Evolutionary conservation across 2,888 invertebrate genomes (phyloP).

Genomic region (Xestoiulus laeticollis): DNA sequence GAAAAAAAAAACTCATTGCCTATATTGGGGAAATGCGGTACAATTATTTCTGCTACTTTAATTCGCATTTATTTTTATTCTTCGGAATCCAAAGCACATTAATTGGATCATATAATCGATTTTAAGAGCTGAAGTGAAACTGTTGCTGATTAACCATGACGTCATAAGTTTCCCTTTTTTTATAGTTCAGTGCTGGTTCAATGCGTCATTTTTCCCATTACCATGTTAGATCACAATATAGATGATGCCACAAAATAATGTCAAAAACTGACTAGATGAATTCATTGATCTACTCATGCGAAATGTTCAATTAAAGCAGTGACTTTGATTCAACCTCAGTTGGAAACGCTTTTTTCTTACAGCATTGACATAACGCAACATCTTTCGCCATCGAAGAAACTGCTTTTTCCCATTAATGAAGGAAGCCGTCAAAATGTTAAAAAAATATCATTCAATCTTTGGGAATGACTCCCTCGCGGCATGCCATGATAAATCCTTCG

Average conservation of each 20-base stretch:
- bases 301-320: constrained; percentile 14
- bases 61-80: neutral
- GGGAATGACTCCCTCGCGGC: neutral
- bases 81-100: neutral
- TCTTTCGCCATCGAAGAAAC: neutral
- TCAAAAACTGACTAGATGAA: neutral
- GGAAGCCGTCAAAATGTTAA: neutral
- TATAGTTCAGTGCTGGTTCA: neutral
- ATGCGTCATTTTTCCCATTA: constrained; percentile 6
- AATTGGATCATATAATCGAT: neutral
- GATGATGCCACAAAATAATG: constrained; percentile 34
- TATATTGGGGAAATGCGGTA: neutral
- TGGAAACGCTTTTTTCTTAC: neutral
- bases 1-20: neutral
- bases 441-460: constrained; percentile 4
- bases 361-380: neutral
- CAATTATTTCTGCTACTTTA: neutral
- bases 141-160: neutral
- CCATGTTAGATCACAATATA: neutral
- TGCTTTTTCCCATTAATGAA: constrained; percentile 1
- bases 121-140: neutral
- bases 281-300: neutral
- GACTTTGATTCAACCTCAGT: constrained; percentile 3
- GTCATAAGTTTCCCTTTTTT: neutral
- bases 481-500: neutral